phyloP scores from a whole-genome alignment of 2,888 invertebrate genomes.

The Boloria euphrosyne region DNA sequence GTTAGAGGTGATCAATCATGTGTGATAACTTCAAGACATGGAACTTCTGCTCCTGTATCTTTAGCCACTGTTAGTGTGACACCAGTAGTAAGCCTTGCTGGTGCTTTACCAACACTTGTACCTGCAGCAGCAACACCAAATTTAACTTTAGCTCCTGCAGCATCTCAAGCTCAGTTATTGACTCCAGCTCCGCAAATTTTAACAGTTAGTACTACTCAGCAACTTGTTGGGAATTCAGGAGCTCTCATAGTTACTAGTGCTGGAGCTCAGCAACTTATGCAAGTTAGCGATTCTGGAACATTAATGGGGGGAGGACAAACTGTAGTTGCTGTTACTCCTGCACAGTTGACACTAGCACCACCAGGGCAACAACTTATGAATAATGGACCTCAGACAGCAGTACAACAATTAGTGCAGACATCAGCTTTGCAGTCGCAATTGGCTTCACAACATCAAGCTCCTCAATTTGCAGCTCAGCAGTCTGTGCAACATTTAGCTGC shows the following conservation, averaged over 20 bases:
- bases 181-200: constrained; percentile 76
- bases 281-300: constrained; percentile 78
- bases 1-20: constrained; percentile 71
- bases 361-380: constrained; percentile 70
- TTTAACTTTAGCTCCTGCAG: constrained; percentile 69
- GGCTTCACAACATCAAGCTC: constrained; percentile 67
- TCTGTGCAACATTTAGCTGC: constrained; percentile 65
- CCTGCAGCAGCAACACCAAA: constrained; percentile 70
- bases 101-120: constrained; percentile 69
- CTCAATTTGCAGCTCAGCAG: constrained; percentile 67
- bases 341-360: constrained; percentile 71
- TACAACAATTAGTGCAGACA: constrained; percentile 73
- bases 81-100: constrained; percentile 73
- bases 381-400: constrained; percentile 68
- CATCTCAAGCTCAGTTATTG: constrained; percentile 71
- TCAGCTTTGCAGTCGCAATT: constrained; percentile 68
- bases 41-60: constrained; percentile 74
- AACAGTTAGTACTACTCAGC: constrained; percentile 77
- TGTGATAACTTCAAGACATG: constrained; percentile 76
- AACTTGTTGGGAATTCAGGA: constrained; percentile 74
- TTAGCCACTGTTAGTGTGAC: constrained; percentile 77
- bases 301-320: constrained; percentile 77
- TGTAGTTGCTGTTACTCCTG: constrained; percentile 74
- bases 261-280: constrained; percentile 77
- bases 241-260: constrained; percentile 77